These are phyloP conservation scores for Hydrozoanthus tunicans DNA, from an alignment of 64 coral and sea anemone species.

Conservation along the genomic window DNA sequence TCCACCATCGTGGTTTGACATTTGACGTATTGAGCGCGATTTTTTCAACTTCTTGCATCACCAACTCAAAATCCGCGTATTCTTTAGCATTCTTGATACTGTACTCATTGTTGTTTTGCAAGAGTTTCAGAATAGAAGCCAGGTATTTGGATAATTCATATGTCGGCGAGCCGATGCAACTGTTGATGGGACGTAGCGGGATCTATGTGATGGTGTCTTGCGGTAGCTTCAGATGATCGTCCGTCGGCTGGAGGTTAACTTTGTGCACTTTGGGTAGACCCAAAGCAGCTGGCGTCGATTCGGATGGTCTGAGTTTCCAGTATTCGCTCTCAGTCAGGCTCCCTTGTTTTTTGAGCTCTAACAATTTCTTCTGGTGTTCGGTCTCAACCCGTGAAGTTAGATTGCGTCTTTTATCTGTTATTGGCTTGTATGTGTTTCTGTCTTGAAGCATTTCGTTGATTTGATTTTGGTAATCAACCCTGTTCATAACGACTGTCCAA, in stretches of 20 bases:
- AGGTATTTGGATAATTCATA: constrained; percentile 36
- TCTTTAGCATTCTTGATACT: constrained; percentile 7
- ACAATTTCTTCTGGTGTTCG: constrained; percentile 30
- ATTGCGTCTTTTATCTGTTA: constrained; percentile 29
- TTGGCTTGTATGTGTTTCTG: constrained; percentile 28
- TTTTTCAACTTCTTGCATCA: no score
- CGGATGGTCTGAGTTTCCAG: not conserved
- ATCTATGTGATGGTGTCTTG: constrained; percentile 24
- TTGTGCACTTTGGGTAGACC: constrained; percentile 45
- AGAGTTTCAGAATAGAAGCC: constrained; percentile 26
- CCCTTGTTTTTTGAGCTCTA: not conserved
- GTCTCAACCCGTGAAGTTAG: constrained; percentile 17
- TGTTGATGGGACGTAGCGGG: constrained; percentile 36
- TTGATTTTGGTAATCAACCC: not conserved
- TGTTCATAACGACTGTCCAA: constrained; percentile 34
- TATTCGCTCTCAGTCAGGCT: constrained; percentile 4
- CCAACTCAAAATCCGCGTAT: not conserved
- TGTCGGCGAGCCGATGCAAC: constrained; percentile 41
- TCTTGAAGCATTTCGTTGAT: constrained; percentile 31
- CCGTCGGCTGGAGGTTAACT: constrained; percentile 11
- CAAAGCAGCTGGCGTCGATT: constrained; percentile 13
- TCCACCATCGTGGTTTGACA: not conserved
- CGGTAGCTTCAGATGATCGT: constrained; percentile 35
- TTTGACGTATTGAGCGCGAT: no score
- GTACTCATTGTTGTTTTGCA: constrained; percentile 36